Conservation (phyloP, 2,113 vertebrate species). For the Neotragus moschatus region DNA sequence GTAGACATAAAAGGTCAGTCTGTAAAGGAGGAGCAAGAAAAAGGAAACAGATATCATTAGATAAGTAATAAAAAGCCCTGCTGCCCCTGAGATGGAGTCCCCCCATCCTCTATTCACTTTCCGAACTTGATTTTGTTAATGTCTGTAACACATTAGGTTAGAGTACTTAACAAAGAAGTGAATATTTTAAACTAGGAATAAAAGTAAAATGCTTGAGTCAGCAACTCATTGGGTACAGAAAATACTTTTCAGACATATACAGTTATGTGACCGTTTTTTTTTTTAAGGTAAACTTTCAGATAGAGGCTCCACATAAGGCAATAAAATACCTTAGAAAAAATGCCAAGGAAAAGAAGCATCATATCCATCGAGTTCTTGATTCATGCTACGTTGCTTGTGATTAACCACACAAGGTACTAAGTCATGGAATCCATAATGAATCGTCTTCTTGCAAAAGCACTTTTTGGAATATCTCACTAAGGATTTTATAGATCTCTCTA, state of each 20-base stretch:
- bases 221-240: background rate
- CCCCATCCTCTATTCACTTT: background rate
- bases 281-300: background rate
- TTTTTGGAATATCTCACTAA: background rate
- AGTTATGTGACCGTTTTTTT: background rate
- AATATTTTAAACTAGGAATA: background rate
- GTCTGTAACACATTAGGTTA: background rate
- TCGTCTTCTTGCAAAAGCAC: background rate
- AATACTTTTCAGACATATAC: background rate
- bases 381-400: background rate
- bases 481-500: background rate
- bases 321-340: conserved; percentile 19
- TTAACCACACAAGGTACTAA: background rate
- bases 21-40: background rate
- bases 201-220: background rate
- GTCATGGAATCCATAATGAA: background rate
- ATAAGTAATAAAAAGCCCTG: background rate
- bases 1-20: background rate
- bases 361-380: background rate
- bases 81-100: background rate
- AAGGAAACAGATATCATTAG: background rate
- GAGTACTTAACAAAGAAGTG: background rate
- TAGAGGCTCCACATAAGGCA: background rate
- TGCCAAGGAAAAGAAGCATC: background rate
- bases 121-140: background rate